Evolutionary conservation across 2,888 invertebrate species (phyloP).

Genomic region (Rhamnusium bicolor): DNA sequence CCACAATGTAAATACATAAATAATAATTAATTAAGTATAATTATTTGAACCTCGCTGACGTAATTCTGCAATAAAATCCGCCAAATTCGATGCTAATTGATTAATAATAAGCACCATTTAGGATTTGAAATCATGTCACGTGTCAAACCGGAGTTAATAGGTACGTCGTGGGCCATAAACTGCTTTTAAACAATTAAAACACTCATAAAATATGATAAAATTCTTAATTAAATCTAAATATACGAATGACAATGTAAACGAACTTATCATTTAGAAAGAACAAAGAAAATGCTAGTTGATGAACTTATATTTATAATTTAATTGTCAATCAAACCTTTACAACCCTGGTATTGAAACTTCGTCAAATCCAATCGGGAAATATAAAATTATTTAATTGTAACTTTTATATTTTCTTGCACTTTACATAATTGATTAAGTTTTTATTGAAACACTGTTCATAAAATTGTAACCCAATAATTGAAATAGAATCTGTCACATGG

Average conservation of each 20-base stretch:
- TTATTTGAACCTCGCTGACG: constrained; percentile 9
- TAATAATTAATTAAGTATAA: background rate
- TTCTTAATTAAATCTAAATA: constrained; percentile 13
- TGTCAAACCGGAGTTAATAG: constrained; percentile 4
- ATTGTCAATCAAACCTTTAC: too few relatives aligned
- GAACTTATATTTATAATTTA: too few relatives aligned
- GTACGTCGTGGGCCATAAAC: constrained; percentile 1
- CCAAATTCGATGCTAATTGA: constrained; percentile 18
- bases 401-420: too few relatives aligned
- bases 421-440: too few relatives aligned
- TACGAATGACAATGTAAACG: constrained; percentile 15
- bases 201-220: constrained; percentile 7
- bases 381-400: too few relatives aligned
- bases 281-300: too few relatives aligned
- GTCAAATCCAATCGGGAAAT: too few relatives aligned
- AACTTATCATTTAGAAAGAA: background rate
- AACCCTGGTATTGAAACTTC: too few relatives aligned
- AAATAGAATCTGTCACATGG: too few relatives aligned
- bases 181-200: background rate
- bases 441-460: too few relatives aligned
- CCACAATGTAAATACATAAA: background rate
- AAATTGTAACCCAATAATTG: too few relatives aligned
- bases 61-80: constrained; percentile 16
- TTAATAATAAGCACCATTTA: constrained; percentile 12
- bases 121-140: constrained; percentile 3